phyloP scores from a whole-genome alignment of 2,797 vertebrate genomes.

The Sebastes itinus region DNA sequence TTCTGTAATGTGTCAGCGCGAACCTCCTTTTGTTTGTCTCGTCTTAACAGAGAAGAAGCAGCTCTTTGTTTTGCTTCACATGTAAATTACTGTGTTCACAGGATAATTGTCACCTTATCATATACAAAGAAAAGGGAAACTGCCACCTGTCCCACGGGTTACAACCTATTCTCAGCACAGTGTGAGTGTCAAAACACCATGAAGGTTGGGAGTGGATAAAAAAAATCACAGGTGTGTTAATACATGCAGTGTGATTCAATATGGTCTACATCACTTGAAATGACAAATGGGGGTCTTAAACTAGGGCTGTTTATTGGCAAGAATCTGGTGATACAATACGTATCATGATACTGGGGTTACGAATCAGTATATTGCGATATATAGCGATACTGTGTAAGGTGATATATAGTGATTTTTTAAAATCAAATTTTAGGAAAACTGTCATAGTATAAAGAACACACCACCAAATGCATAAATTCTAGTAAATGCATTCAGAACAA shows the following conservation, averaged over 20 bases:
- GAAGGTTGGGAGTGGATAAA: slow-evolving; percentile 4
- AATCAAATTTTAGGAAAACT: too few species aligned
- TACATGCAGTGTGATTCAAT: slow-evolving; percentile 20
- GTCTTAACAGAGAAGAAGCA: slow-evolving; percentile 16
- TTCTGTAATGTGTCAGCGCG: slow-evolving; percentile 48
- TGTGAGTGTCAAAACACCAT: slow-evolving; percentile 38
- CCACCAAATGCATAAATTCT: too few species aligned
- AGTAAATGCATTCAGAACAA: too few species aligned
- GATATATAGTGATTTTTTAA: too few species aligned
- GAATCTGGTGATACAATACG: too few species aligned
- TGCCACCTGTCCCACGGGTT: slow-evolving; percentile 46
- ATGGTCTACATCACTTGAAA: background rate
- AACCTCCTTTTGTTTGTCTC: slow-evolving; percentile 36
- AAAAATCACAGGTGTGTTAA: slow-evolving; percentile 40
- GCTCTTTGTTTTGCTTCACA: slow-evolving; percentile 51
- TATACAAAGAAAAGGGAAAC: slow-evolving; percentile 34
- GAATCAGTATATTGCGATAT: too few species aligned
- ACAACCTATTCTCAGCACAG: slow-evolving; percentile 28
- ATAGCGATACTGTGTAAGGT: too few species aligned
- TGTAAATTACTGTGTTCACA: slow-evolving; percentile 59
- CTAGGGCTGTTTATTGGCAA: background rate
- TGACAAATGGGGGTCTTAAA: background rate
- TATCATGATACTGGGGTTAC: too few species aligned
- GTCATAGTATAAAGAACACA: too few species aligned
- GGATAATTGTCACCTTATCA: slow-evolving; percentile 48